Conservation (phyloP, 2,888 invertebrate genomes). For the Muscina levida region DNA sequence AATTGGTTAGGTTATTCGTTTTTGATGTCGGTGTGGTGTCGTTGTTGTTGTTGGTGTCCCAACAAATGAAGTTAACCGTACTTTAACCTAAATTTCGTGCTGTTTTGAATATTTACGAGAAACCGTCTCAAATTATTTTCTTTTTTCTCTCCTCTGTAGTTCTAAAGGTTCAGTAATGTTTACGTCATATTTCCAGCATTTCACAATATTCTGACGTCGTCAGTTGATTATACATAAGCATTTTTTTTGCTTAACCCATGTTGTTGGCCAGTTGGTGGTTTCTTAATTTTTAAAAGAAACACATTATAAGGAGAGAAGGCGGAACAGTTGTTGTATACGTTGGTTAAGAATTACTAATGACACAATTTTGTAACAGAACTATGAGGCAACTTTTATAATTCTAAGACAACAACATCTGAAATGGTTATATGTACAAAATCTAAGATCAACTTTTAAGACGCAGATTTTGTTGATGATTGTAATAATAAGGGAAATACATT, state of each 20-base stretch:
- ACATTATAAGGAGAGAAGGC: neutral
- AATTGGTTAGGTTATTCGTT: too few relatives aligned
- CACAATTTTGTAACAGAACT: constrained; percentile 4
- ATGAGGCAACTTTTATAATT: too few relatives aligned
- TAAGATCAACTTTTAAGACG: too few relatives aligned
- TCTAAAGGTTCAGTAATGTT: constrained; percentile 25
- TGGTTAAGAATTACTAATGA: neutral
- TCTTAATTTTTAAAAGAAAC: constrained; percentile 7
- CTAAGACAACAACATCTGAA: too few relatives aligned
- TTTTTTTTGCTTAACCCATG: neutral
- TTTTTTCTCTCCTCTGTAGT: constrained; percentile 1
- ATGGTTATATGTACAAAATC: too few relatives aligned
- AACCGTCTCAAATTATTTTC: constrained; percentile 32
- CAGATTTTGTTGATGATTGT: too few relatives aligned
- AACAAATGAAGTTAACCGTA: constrained; percentile 33
- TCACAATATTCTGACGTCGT: neutral
- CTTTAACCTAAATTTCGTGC: constrained; percentile 48
- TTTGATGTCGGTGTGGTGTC: neutral
- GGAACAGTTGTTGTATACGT: neutral
- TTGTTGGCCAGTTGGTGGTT: neutral
- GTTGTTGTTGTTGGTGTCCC: neutral
- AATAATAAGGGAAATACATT: too few relatives aligned
- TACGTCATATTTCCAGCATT: constrained; percentile 19
- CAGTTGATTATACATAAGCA: constrained; percentile 4
- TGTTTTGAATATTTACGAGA: constrained; percentile 39